Base-by-base conservation (phyloP, 2,797 vertebrate genomes). In the Tinamus major region DNA sequence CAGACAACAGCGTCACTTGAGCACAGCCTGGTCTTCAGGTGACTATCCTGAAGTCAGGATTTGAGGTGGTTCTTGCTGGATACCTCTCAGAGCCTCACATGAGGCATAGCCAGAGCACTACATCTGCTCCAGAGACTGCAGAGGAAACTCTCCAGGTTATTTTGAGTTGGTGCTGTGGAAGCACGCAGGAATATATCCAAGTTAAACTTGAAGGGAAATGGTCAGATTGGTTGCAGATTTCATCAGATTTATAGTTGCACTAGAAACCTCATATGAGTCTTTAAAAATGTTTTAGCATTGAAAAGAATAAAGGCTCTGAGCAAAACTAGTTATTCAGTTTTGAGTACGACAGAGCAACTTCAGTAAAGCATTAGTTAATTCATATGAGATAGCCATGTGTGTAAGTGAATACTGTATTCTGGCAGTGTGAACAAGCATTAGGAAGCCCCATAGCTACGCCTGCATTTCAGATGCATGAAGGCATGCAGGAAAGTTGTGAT, bases 141-240 rank as follows among this genome's bases (percentile, higher is more conserved):
- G 39, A 91, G 68, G 75, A 96, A 90, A 87, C 90, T 88, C 75
- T 81, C 18, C 65, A 83, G 61, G 23, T 94, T 94, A 74, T 94
- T 93, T 92, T 79, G 89, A 94, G 90, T 42, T 94, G 75, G 74
- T 92, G 85, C 65, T 62, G 64, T 96, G 68, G 64, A 92, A 91
- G 39, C 71, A 42, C 90, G 44, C 39, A 79, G 75, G 71, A 78
- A 42, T 71, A 85, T 13, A 62, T 89, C 53, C 15, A 64, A 82
- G 42, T 86, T 79, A 81, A 93, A 91, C 72, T 80, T 31, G 41
- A 91, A 88, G 12, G 21, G 37, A 92, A 71, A 42, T 20, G 1
- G 63, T 89, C 31, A 69, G 81, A 77, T 44, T 85, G 71, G 41
- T 64, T 68, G 64, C 64, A 88, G 37, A 64, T 79, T 88, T 88